These are phyloP conservation scores for Heliothis virescens DNA, from an alignment of 1,140 invertebrate species.

Conservation along the genomic window DNA sequence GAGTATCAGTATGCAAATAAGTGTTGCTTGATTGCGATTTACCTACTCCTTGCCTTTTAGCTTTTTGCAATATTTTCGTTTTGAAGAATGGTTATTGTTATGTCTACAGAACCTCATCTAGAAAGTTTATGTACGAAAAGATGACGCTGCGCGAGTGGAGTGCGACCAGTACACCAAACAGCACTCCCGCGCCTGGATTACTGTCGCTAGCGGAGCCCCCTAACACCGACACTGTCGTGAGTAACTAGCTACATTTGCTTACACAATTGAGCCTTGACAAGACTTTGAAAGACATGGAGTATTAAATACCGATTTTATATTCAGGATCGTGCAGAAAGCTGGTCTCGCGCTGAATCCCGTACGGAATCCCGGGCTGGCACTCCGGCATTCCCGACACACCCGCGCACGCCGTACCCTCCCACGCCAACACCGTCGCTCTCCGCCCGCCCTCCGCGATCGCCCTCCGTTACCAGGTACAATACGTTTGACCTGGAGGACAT, in stretches of 20 bases:
- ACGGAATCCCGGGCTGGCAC: conserved; percentile 92
- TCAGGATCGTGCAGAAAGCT: conserved; percentile 85
- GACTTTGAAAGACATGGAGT: background rate
- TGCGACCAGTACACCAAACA: conserved; percentile 75
- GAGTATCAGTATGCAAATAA: background rate
- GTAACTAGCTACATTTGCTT: conserved; percentile 23
- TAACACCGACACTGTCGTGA: conserved; percentile 72
- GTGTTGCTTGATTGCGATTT: background rate
- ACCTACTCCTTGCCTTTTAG: background rate
- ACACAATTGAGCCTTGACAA: too few relatives aligned
- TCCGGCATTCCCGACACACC: conserved; percentile 95
- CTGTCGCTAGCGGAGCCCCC: conserved; percentile 78
- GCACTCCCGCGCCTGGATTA: conserved; percentile 74
- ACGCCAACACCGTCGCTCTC: conserved; percentile 86
- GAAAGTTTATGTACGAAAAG: conserved; percentile 87
- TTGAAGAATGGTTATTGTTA: conserved; percentile 37
- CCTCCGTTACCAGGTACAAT: conserved; percentile 79
- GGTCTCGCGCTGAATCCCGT: conserved; percentile 87
- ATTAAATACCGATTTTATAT: conserved; percentile 65
- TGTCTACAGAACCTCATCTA: conserved; percentile 88
- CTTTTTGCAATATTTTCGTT: conserved; percentile 7
- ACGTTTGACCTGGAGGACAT: conserved; percentile 41
- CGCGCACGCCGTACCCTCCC: conserved; percentile 93
- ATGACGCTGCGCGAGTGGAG: conserved; percentile 85
- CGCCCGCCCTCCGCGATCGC: conserved; percentile 66